phyloP scores from a whole-genome alignment of 64 coral and sea anemone species.

The Dendrophyllia cribrosa region DNA sequence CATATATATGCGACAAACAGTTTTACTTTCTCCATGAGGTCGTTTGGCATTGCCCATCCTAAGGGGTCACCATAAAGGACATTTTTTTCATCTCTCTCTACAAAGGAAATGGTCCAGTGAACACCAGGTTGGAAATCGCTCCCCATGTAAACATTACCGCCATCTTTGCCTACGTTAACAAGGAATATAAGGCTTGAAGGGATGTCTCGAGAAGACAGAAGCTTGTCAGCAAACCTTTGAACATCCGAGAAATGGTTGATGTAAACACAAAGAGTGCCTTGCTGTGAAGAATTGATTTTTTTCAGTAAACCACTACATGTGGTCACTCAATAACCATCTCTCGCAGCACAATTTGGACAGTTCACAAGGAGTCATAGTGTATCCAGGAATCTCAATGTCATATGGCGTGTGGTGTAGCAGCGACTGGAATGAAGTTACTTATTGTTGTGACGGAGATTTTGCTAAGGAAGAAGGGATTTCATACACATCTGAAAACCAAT shows the following conservation, averaged over 20 bases:
- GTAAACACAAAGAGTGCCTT: background rate
- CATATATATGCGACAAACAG: background rate
- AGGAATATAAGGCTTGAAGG: background rate
- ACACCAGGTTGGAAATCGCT: background rate
- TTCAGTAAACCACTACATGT: background rate
- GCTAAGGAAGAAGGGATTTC: background rate
- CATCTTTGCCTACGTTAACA: background rate
- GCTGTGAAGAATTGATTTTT: background rate
- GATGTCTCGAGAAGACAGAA: background rate
- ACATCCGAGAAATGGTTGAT: background rate
- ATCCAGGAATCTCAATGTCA: background rate
- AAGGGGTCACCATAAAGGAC: background rate
- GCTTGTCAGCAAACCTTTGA: background rate
- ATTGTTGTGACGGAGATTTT: background rate
- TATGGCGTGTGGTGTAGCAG: background rate
- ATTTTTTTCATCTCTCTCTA: background rate
- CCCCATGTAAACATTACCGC: background rate
- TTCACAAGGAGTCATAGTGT: background rate
- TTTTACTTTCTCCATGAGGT: background rate
- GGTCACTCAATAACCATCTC: background rate
- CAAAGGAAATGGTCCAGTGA: background rate
- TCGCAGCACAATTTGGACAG: background rate
- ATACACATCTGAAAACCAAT: background rate
- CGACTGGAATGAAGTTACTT: background rate
- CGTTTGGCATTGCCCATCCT: background rate